Percentiles rank a stretch among this genome's conserved stretches.
phyloP scores from a whole-genome alignment of 2,797 vertebrate species.

The Pangasius mekongensis region DNA sequence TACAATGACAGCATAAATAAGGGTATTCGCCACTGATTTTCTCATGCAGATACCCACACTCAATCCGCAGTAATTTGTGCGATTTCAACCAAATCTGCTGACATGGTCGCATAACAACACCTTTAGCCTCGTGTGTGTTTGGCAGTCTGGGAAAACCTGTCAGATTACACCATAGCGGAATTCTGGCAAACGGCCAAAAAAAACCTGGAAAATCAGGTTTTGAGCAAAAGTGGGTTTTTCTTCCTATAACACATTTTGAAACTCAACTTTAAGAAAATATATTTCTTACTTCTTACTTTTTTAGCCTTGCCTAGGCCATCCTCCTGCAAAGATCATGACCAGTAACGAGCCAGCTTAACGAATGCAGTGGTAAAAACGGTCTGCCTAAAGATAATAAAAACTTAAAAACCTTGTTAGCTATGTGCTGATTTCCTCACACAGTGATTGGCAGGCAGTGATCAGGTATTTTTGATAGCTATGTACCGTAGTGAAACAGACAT shows the following conservation, averaged over 20 bases:
- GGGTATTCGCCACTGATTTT: conserved; percentile 28
- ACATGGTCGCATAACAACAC: background rate
- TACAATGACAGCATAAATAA: conserved; percentile 39
- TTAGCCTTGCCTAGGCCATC: background rate
- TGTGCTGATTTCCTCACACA: background rate
- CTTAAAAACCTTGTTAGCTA: background rate
- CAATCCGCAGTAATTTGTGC: background rate
- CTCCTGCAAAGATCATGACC: background rate
- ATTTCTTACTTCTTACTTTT: background rate
- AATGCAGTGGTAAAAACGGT: background rate
- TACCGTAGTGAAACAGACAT: background rate
- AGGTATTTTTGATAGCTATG: background rate
- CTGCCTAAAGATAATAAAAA: background rate
- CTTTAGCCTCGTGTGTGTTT: background rate
- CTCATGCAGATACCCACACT: conserved; percentile 23
- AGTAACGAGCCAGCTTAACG: background rate
- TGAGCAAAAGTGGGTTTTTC: background rate
- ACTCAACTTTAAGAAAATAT: background rate
- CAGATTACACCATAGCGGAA: background rate
- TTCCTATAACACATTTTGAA: background rate
- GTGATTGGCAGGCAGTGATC: background rate
- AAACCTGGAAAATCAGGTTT: background rate
- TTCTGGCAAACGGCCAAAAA: background rate
- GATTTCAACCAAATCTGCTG: background rate
- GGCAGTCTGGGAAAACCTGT: background rate